Conservation (phyloP, 2,797 vertebrate species). For the Chanos chanos region DNA sequence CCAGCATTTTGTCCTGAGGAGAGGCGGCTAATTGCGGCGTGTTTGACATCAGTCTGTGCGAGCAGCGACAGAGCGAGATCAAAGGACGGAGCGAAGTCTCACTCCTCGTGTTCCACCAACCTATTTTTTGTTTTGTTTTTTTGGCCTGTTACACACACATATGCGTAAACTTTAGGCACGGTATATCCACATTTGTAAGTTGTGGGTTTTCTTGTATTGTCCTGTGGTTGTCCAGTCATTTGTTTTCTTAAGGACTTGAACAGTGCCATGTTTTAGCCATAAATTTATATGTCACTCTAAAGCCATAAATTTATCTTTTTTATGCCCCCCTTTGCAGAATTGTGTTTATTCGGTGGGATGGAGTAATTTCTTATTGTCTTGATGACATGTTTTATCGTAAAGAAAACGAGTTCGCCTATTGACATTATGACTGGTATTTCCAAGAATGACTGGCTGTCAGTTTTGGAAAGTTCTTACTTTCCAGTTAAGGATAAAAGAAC, state of each 20-base stretch:
- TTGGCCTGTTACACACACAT: background rate
- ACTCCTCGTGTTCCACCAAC: background rate
- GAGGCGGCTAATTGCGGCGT: constrained; percentile 45
- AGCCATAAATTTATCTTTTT: no score
- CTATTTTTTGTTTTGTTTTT: background rate
- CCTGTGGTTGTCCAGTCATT: no score
- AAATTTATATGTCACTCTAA: background rate
- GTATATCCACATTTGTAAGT: background rate
- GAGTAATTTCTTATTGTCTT: no score
- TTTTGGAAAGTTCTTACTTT: background rate
- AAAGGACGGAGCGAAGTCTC: constrained; percentile 23
- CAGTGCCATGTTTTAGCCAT: background rate
- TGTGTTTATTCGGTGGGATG: no score
- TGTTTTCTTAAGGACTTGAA: background rate
- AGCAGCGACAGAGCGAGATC: constrained; percentile 29
- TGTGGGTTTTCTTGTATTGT: background rate
- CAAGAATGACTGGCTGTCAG: background rate
- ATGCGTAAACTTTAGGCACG: background rate
- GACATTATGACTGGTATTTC: background rate
- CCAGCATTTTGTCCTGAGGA: constrained; percentile 40
- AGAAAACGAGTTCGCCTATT: no score
- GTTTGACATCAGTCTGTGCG: constrained; percentile 27
- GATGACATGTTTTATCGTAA: no score
- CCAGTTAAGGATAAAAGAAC: background rate
- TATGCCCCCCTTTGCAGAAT: no score